A percentile compares a stretch with the other conserved stretches of the same genome.
Conservation (phyloP, 2,888 invertebrate species). For the Pseudanteris insignis region DNA sequence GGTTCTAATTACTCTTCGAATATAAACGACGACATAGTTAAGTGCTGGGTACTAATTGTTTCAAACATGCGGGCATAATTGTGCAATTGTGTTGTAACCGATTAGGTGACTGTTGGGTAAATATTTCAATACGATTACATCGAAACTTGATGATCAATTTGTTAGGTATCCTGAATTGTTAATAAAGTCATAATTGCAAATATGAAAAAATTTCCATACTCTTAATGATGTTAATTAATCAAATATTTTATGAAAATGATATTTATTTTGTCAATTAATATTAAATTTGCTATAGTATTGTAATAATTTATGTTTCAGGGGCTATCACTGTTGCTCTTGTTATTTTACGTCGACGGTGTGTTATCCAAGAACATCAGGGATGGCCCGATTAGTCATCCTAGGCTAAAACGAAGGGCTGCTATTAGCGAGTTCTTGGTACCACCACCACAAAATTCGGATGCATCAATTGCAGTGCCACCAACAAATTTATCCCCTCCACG, state of each 20-base stretch:
- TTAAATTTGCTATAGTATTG: too few species aligned
- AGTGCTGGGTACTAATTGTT: conserved; percentile 13
- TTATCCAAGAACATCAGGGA: conserved; percentile 45
- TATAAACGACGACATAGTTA: conserved; percentile 7
- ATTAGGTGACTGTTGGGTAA: conserved; percentile 16
- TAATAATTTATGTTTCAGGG: conserved; percentile 45
- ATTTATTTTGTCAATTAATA: too few species aligned
- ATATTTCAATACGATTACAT: conserved; percentile 3
- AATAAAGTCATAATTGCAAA: too few species aligned
- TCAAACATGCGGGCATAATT: conserved; percentile 17
- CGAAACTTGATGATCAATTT: too few species aligned
- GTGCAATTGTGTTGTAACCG: conserved; percentile 17
- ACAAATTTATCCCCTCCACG: conserved; percentile 43
- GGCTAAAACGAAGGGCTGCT: conserved; percentile 49
- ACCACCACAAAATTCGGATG: conserved; percentile 49
- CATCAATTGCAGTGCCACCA: conserved; percentile 10
- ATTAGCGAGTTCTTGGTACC: conserved; percentile 58
- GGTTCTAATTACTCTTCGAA: conserved; percentile 13
- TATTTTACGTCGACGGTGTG: conserved; percentile 42
- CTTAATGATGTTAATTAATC: too few species aligned
- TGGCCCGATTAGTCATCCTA: conserved; percentile 47
- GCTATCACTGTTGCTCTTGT: conserved; percentile 50
- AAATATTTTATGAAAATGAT: too few species aligned
- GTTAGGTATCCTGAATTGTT: too few species aligned
- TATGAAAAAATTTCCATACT: too few species aligned